These are phyloP conservation scores for Egretta garzetta DNA, from an alignment of 2,113 vertebrate genomes.

Conservation along the genomic window DNA sequence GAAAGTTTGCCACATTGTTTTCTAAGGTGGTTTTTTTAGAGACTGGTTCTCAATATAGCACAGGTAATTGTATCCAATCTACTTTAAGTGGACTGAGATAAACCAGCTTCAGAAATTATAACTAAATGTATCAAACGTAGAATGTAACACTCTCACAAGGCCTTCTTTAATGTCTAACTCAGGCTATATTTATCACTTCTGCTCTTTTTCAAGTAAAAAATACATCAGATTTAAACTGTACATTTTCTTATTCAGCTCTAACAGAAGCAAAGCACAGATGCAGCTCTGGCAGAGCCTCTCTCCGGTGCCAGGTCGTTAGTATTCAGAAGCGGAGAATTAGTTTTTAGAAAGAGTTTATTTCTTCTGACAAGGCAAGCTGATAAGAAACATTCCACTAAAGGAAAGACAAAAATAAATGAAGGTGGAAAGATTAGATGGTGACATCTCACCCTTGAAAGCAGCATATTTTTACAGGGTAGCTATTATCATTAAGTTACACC, in stretches of 20 bases:
- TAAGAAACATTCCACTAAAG: conserved; percentile 28
- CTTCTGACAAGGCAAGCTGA: conserved; percentile 49
- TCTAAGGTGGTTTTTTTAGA: fast-evolving
- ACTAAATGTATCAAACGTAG: background rate
- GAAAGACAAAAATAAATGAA: conserved; percentile 9
- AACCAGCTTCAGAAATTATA: background rate
- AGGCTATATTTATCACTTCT: conserved; percentile 8
- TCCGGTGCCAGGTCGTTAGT: background rate
- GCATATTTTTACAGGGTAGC: background rate
- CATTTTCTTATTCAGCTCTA: conserved; percentile 14
- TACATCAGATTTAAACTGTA: background rate
- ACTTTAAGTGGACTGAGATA: background rate
- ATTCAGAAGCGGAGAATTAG: conserved; percentile 10
- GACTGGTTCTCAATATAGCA: background rate
- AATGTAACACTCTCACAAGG: background rate
- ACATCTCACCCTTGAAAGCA: background rate
- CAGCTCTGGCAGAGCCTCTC: background rate
- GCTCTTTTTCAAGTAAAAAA: background rate
- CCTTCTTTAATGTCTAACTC: background rate
- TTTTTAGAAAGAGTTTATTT: conserved; percentile 13
- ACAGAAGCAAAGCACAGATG: background rate
- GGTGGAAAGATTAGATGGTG: background rate
- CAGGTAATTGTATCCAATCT: background rate
- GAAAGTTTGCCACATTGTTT: background rate
- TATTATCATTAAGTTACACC: conserved; percentile 36